A percentile compares a stretch with the other conserved stretches of the same genome.
Evolutionary conservation across 2,888 invertebrate species (phyloP).

Genomic region (Drosophila algonquin): DNA sequence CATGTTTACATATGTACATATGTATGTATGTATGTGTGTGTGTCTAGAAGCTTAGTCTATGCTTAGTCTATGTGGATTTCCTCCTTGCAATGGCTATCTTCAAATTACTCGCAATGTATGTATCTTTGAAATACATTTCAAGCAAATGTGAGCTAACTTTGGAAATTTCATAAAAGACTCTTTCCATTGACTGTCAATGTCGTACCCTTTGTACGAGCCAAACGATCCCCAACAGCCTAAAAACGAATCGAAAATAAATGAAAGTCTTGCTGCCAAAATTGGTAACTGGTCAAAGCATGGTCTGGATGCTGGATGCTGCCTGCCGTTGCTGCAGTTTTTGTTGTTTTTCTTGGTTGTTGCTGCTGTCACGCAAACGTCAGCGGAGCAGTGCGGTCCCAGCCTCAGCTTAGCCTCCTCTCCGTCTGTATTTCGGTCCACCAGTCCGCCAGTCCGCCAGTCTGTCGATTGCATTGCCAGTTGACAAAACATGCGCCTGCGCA

Average conservation of each 20-base stretch:
- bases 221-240: slow-evolving; percentile 28
- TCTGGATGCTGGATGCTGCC: slow-evolving; percentile 42
- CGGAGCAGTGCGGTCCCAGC: slow-evolving; percentile 36
- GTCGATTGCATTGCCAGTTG: slow-evolving; percentile 49
- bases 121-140: no score
- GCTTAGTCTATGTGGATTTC: no score
- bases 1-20: no score
- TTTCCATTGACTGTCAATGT: background rate
- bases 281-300: slow-evolving; percentile 76
- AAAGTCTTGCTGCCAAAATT: slow-evolving; percentile 82
- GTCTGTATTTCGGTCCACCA: background rate
- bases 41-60: no score
- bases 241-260: slow-evolving; percentile 73
- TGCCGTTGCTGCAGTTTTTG: slow-evolving; percentile 24
- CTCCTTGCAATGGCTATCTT: no score
- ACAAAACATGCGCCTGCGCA: slow-evolving; percentile 63
- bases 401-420: slow-evolving; percentile 32
- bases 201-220: slow-evolving; percentile 20
- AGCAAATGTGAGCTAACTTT: slow-evolving; percentile 5
- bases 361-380: slow-evolving; percentile 75
- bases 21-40: no score
- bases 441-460: slow-evolving; percentile 9
- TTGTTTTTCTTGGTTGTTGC: slow-evolving; percentile 31
- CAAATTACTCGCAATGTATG: no score
- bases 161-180: background rate